Evolutionary conservation across 2,113 vertebrate species (phyloP).

Genomic region (Gasterosteus nipponicus): DNA sequence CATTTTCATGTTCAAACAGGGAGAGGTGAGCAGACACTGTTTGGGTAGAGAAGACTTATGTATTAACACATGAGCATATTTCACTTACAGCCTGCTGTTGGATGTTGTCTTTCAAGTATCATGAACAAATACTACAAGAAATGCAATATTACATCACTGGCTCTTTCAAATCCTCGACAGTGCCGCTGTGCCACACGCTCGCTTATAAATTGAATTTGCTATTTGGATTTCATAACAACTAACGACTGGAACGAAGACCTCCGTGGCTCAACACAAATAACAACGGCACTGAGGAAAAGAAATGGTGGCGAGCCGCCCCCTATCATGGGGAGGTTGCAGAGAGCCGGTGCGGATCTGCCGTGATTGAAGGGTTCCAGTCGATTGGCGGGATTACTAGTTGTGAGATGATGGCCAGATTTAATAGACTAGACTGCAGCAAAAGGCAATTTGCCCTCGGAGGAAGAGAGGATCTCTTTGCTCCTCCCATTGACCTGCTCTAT

Average conservation of each 20-base stretch:
- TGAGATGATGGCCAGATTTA: conserved; percentile 73
- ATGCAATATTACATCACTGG: not conserved
- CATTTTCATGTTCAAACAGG: not conserved
- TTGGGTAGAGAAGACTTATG: not conserved
- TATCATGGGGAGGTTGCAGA: conserved; percentile 52
- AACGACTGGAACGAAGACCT: conserved; percentile 13
- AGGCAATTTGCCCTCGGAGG: conserved; percentile 49
- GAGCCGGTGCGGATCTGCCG: conserved; percentile 56
- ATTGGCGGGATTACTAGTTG: conserved; percentile 69
- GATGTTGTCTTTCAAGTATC: not conserved
- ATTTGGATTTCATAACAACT: not conserved
- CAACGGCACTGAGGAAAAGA: conserved; percentile 39
- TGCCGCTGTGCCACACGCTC: not conserved
- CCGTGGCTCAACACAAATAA: conserved; percentile 40
- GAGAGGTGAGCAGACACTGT: not conserved
- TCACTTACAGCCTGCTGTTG: not conserved
- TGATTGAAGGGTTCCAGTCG: conserved; percentile 70
- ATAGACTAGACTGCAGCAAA: conserved; percentile 62
- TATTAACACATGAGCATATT: not conserved
- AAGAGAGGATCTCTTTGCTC: conserved; percentile 37
- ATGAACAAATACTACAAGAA: not conserved
- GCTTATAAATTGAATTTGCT: conserved; percentile 7
- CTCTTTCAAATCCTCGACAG: not conserved
- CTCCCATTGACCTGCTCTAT: conserved; percentile 51
- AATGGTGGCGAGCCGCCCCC: conserved; percentile 37